Evolutionary conservation across 53 echinoderm and acorn worm species (phyloP), one percentile per base, ranked within the genome.

Genomic region (Patiria pectinifera): DNA sequence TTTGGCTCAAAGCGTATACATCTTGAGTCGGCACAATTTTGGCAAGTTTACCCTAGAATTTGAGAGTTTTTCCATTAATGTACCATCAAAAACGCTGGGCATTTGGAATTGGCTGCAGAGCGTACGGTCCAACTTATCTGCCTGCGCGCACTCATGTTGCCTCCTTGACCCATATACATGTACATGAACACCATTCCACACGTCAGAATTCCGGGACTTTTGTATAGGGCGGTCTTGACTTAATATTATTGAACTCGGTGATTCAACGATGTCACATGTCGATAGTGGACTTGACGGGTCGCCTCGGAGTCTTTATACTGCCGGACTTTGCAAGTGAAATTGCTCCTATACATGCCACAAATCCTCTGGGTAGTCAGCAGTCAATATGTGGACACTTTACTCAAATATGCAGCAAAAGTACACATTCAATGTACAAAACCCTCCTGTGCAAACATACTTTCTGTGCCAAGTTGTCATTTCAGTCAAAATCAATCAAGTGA

Each of bases 161-260:
- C 62, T 21, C 26, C 85, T 85, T 85, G 85, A 85, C 85, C 85
- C 69, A 85, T 18, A 85, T 85, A 18, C 66, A 45, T 85, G 44
- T 83, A 83, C 83, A 83, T 10, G 24, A 23, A 24, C 19, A 23
- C 74, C 9, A 74, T 74, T 74, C 70, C 16, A 14, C 18, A 70
- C 35, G 21, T 70, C 70, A 70, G 70, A 70, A 70, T 60, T 60
- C 9, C 12, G 8, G 60, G 60, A 60, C 60, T 60, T 70, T 70
- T 70, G 5, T 12, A 0, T 12, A 13, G 16, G 70, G 70, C 11
- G 70, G 3, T 70, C 70, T 70, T 21, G 70, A 70, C 70, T 70
- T 15, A 70, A 70, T 21, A 70, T 18, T 18, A 70, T 18, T 70
- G 70, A 70, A 70, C 21, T 4, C 70, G 1, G 35, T 21, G 15